Percentiles rank a stretch among this genome's conserved stretches.
Evolutionary conservation across 1,140 invertebrate species (phyloP).

Genomic region (Bombyx mandarina): DNA sequence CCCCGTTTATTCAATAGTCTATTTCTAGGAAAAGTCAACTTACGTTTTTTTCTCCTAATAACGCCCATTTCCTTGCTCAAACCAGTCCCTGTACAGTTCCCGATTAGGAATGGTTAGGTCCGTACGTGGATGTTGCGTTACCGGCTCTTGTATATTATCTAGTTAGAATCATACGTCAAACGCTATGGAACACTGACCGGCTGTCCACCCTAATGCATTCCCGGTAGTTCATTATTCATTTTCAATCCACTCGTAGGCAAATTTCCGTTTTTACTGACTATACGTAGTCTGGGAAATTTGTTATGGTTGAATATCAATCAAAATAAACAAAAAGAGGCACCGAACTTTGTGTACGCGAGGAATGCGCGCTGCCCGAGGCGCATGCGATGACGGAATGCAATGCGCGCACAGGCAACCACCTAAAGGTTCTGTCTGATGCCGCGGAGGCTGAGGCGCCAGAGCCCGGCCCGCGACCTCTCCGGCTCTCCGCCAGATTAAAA

Average conservation of each 20-base stretch:
- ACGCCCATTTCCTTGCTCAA: conserved; percentile 53
- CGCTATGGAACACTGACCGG: conserved; percentile 29
- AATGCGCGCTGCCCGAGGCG: conserved; percentile 53
- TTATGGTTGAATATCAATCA: conserved; percentile 10
- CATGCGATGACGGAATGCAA: conserved; percentile 54
- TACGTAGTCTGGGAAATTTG: too few species aligned
- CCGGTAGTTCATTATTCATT: conserved; percentile 46
- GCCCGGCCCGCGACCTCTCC: conserved; percentile 50
- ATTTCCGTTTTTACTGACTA: too few species aligned
- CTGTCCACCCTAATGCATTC: conserved; percentile 42
- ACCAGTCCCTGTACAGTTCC: conserved; percentile 27
- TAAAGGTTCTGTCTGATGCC: conserved; percentile 33
- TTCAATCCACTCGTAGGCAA: conserved; percentile 5
- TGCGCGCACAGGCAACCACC: conserved; percentile 31
- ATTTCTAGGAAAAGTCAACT: conserved; percentile 33
- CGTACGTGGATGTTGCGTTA: conserved; percentile 20
- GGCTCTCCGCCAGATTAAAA: conserved; percentile 43
- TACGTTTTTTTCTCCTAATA: conserved; percentile 62
- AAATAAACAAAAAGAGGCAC: conserved; percentile 28
- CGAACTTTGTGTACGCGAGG: conserved; percentile 26
- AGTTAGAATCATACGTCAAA: conserved; percentile 38
- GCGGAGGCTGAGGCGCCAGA: conserved; percentile 57
- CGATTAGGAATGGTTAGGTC: conserved; percentile 23
- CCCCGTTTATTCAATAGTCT: background rate
- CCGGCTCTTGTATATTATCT: conserved; percentile 23